Conservation (phyloP, 2,113 vertebrate genomes). For the Aptenodytes forsteri region DNA sequence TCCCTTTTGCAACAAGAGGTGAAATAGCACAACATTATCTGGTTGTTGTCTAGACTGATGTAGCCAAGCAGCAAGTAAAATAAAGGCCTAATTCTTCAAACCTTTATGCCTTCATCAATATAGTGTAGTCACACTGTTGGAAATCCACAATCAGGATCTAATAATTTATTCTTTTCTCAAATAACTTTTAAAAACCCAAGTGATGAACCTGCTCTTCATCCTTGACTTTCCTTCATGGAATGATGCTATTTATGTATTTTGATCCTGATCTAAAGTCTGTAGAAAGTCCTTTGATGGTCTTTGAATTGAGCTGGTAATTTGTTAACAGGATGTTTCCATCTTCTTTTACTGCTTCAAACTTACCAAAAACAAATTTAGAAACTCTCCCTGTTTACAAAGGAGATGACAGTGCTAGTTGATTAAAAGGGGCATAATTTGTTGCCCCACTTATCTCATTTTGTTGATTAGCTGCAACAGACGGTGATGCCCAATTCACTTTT, state of each 20-base stretch:
- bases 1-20: neutral
- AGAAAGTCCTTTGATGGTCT: neutral
- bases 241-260: neutral
- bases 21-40: neutral
- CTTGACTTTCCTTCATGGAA: neutral
- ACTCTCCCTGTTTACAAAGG: neutral
- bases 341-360: neutral
- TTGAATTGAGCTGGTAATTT: neutral
- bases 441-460: neutral
- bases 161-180: neutral
- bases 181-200: neutral
- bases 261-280: neutral
- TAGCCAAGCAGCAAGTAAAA: neutral
- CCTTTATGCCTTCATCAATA: neutral
- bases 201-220: neutral
- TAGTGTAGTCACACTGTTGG: neutral
- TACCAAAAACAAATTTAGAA: slow-evolving; percentile 21
- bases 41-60: neutral
- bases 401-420: neutral
- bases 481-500: slow-evolving; percentile 32
- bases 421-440: slow-evolving; percentile 33
- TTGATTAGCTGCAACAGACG: slow-evolving; percentile 20
- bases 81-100: neutral
- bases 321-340: neutral
- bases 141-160: neutral